phyloP scores from a whole-genome alignment of 2,888 invertebrate genomes.

The Crocallis elinguaria region DNA sequence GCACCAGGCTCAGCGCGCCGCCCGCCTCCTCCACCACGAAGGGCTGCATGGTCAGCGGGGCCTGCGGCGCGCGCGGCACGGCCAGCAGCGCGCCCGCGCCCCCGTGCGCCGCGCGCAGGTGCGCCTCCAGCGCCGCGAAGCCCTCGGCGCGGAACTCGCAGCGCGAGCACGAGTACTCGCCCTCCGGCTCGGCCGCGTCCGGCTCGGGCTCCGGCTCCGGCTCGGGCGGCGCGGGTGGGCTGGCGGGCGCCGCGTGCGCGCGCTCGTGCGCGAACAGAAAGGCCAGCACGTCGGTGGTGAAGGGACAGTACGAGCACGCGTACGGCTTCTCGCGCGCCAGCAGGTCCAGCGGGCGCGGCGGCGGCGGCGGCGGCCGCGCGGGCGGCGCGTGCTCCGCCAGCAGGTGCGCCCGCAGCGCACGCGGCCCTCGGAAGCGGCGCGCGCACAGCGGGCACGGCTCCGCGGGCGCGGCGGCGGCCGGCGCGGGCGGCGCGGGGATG shows the following conservation, averaged over 20 bases:
- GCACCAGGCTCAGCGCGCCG: conserved; percentile 89
- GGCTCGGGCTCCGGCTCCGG: conserved; percentile 40
- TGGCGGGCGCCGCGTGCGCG: conserved; percentile 86
- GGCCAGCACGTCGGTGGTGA: conserved; percentile 94
- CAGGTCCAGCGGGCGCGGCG: conserved; percentile 84
- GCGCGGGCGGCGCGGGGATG: conserved; percentile 93
- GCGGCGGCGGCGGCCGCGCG: conserved; percentile 70
- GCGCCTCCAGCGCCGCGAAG: conserved; percentile 78
- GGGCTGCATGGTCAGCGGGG: conserved; percentile 94
- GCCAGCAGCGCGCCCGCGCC: conserved; percentile 81
- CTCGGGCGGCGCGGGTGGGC: conserved; percentile 36
- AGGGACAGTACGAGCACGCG: conserved; percentile 95
- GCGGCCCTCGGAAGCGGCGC: conserved; percentile 93
- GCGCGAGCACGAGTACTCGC: conserved; percentile 77
- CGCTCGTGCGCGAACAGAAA: conserved; percentile 97
- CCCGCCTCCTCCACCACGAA: conserved; percentile 91
- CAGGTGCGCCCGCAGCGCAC: conserved; percentile 94
- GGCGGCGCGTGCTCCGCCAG: conserved; percentile 92
- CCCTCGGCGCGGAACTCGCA: conserved; percentile 79
- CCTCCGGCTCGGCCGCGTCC: conserved; percentile 55
- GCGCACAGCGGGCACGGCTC: conserved; percentile 92
- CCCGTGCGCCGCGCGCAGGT: conserved; percentile 78
- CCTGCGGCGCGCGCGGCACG: conserved; percentile 87
- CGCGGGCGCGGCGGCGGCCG: conserved; percentile 75
- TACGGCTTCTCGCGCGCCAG: conserved; percentile 88